These are phyloP conservation scores for Battus philenor DNA, from an alignment of 1,140 invertebrate genomes.

Conservation along the genomic window DNA sequence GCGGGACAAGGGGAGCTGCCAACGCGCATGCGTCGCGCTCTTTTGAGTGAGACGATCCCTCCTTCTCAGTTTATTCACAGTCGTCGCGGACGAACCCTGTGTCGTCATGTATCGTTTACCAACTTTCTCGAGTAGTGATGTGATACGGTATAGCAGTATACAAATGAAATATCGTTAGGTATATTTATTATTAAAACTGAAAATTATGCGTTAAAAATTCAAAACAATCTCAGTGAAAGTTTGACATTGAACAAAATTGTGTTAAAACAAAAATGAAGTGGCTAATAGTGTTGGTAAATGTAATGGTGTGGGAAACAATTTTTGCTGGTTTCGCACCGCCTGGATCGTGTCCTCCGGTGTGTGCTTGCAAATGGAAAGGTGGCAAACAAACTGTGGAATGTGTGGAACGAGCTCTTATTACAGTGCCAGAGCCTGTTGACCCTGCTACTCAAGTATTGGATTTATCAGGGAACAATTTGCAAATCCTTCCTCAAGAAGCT, in stretches of 20 bases:
- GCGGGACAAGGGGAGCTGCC: slow-evolving; percentile 44
- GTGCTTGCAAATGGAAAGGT: slow-evolving; percentile 94
- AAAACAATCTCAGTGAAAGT: slow-evolving; percentile 36
- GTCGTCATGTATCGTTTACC: slow-evolving; percentile 57
- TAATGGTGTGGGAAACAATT: slow-evolving; percentile 54
- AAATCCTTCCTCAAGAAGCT: slow-evolving; percentile 86
- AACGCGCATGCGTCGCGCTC: slow-evolving; percentile 59
- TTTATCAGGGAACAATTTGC: slow-evolving; percentile 90
- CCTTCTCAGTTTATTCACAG: slow-evolving; percentile 63
- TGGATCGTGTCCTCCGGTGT: slow-evolving; percentile 84
- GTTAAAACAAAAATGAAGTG: slow-evolving; percentile 62
- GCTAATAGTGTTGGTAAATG: slow-evolving; percentile 56
- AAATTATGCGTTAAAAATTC: slow-evolving; percentile 21
- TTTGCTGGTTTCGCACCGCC: slow-evolving; percentile 58
- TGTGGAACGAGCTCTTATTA: slow-evolving; percentile 85
- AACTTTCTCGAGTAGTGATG: slow-evolving; percentile 73
- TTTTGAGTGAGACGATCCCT: slow-evolving; percentile 52
- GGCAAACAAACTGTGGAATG: slow-evolving; percentile 95
- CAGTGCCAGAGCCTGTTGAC: slow-evolving; percentile 88
- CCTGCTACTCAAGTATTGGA: slow-evolving; percentile 93
- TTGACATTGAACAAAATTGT: slow-evolving; percentile 28
- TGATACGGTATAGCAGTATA: slow-evolving; percentile 60
- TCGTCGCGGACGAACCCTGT: slow-evolving; percentile 44
- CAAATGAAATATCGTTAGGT: slow-evolving; percentile 21
- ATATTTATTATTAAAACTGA: slow-evolving; percentile 7